phyloP scores from a whole-genome alignment of 1,140 invertebrate genomes.

The Aphelinus atriplicis region DNA sequence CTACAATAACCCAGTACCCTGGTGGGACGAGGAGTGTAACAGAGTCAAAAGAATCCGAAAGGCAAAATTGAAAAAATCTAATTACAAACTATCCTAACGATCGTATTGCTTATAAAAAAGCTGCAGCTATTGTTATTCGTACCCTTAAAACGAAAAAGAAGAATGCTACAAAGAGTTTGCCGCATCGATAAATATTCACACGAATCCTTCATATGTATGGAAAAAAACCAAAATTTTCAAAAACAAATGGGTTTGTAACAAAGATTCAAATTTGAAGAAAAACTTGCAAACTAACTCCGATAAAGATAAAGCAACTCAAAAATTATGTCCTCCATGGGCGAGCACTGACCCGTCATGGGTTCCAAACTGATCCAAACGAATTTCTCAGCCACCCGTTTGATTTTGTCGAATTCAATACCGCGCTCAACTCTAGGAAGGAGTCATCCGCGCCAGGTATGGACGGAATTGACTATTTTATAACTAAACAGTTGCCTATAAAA shows the following conservation, averaged over 20 bases:
- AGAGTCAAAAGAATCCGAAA: too few relatives aligned
- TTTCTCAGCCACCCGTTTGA: not conserved
- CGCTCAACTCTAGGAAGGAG: constrained; percentile 17
- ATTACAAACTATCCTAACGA: too few relatives aligned
- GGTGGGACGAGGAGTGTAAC: too few relatives aligned
- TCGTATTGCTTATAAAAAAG: too few relatives aligned
- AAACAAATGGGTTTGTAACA: not conserved
- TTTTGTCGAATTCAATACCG: constrained; percentile 10
- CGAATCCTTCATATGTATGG: not conserved
- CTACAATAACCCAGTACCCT: too few relatives aligned
- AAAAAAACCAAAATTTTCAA: not conserved
- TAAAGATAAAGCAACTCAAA: not conserved
- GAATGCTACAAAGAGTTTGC: too few relatives aligned
- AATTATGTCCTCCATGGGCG: constrained; percentile 3
- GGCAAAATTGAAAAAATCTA: too few relatives aligned
- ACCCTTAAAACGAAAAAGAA: too few relatives aligned
- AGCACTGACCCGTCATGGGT: not conserved
- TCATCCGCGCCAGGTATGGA: not conserved
- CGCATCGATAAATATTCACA: not conserved
- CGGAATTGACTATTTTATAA: not conserved
- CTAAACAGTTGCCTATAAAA: not conserved
- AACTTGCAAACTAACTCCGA: too few relatives aligned
- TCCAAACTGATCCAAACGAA: not conserved
- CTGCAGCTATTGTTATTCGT: too few relatives aligned
- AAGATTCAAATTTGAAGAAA: not conserved